A percentile compares a stretch with the other conserved stretches of the same genome.
These are phyloP conservation scores for Varecia variegata DNA, from an alignment of 2,797 vertebrate species.

Conservation along the genomic window DNA sequence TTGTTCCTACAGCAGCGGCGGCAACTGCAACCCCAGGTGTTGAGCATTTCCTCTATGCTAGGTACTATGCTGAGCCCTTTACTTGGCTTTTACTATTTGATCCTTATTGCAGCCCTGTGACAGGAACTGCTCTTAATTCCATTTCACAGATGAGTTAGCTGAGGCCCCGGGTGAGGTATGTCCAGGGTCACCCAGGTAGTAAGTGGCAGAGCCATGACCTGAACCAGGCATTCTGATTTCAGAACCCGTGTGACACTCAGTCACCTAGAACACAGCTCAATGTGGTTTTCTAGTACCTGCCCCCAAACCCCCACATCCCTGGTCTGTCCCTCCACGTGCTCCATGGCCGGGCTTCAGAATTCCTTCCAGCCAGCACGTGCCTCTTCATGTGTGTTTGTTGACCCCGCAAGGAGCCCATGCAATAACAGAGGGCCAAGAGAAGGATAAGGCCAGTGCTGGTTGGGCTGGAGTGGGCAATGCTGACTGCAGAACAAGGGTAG, in stretches of 20 bases:
- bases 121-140: neutral
- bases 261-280: neutral
- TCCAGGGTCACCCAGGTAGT: neutral
- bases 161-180: too few species aligned
- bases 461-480: neutral
- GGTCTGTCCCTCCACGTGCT: fast-evolving
- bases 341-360: neutral
- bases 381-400: neutral
- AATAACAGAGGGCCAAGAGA: neutral
- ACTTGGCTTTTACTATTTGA: neutral
- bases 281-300: neutral
- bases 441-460: neutral
- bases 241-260: neutral
- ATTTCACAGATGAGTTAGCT: neutral
- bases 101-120: neutral
- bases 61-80: neutral
- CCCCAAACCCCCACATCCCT: fast-evolving
- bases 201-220: neutral
- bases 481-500: too few species aligned
- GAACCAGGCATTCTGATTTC: neutral
- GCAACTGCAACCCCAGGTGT: neutral
- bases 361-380: neutral
- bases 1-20: neutral
- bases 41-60: neutral
- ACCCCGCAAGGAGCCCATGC: neutral